phyloP scores from a whole-genome alignment of 2,888 invertebrate species.

The Eupithecia pulchellata region DNA sequence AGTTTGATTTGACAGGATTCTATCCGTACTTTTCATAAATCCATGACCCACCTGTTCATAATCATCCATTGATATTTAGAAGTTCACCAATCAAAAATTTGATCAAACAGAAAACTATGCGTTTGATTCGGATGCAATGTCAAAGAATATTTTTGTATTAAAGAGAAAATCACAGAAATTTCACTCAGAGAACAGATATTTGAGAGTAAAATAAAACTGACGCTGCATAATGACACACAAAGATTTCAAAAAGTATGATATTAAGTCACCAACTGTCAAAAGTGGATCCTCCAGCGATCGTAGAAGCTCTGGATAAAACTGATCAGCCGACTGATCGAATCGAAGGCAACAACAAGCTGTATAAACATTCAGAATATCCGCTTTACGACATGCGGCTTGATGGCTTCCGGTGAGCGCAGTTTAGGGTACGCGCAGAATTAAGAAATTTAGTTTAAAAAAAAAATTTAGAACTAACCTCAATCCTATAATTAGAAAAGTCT shows the following conservation, averaged over 20 bases:
- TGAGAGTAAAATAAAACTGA: background rate
- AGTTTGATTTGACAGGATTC: no score
- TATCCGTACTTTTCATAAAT: no score
- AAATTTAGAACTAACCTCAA: no score
- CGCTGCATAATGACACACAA: background rate
- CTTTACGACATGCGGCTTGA: constrained; percentile 45
- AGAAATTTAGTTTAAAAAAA: no score
- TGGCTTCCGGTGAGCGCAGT: constrained; percentile 68
- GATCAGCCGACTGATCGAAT: constrained; percentile 46
- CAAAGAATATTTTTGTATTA: background rate
- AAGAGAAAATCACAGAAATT: background rate
- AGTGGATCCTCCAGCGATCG: constrained; percentile 3
- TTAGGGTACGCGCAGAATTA: constrained; percentile 31
- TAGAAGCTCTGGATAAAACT: constrained; percentile 26
- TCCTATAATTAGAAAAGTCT: background rate
- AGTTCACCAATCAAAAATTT: background rate
- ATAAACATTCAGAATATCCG: constrained; percentile 54
- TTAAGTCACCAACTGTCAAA: background rate
- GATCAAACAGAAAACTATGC: background rate
- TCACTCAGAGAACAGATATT: background rate
- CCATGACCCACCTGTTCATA: background rate
- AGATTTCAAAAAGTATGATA: background rate
- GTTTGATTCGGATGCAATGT: background rate
- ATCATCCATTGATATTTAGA: background rate
- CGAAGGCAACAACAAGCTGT: constrained; percentile 54